A percentile compares a stretch with the other conserved stretches of the same genome.
Conservation (phyloP, 2,888 invertebrate genomes). For the Dendrolimus pini region DNA sequence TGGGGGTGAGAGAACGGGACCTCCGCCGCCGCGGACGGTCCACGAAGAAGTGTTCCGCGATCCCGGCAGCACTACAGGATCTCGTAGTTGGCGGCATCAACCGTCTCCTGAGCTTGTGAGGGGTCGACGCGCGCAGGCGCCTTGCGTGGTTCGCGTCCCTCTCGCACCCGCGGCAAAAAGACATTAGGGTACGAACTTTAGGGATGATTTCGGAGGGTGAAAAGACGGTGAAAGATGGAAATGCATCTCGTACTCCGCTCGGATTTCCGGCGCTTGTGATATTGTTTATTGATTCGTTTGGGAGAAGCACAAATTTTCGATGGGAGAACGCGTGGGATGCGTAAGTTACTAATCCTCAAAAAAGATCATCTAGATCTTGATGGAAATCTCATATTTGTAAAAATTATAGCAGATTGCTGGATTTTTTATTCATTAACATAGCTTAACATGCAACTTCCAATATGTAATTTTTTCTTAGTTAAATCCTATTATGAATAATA, state of each 20-base stretch:
- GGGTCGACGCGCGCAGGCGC: conserved; percentile 69
- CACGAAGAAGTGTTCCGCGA: conserved; percentile 65
- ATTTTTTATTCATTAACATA: not conserved
- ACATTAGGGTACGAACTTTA: conserved; percentile 47
- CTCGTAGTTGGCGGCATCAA: conserved; percentile 58
- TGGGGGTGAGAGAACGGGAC: conserved; percentile 70
- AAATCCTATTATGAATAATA: too few relatives aligned
- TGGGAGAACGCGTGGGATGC: conserved; percentile 14
- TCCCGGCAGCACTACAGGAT: conserved; percentile 61
- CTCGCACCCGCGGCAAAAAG: conserved; percentile 35
- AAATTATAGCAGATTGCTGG: too few relatives aligned
- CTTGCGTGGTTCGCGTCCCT: conserved; percentile 33
- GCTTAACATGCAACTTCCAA: conserved; percentile 5
- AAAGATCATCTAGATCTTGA: not conserved
- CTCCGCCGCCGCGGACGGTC: conserved; percentile 69
- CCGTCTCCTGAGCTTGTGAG: conserved; percentile 61
- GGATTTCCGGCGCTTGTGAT: conserved; percentile 74
- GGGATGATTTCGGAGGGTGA: conserved; percentile 74
- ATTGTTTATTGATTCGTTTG: conserved; percentile 74
- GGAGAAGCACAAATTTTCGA: conserved; percentile 34
- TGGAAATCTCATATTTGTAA: not conserved
- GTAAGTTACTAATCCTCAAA: conserved; percentile 3
- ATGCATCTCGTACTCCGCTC: conserved; percentile 73
- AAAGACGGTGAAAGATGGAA: conserved; percentile 73
- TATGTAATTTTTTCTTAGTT: conserved; percentile 9